A percentile compares a stretch with the other conserved stretches of the same genome.
Evolutionary conservation across 2,888 invertebrate species (phyloP).

Genomic region (Boloria euphrosyne): DNA sequence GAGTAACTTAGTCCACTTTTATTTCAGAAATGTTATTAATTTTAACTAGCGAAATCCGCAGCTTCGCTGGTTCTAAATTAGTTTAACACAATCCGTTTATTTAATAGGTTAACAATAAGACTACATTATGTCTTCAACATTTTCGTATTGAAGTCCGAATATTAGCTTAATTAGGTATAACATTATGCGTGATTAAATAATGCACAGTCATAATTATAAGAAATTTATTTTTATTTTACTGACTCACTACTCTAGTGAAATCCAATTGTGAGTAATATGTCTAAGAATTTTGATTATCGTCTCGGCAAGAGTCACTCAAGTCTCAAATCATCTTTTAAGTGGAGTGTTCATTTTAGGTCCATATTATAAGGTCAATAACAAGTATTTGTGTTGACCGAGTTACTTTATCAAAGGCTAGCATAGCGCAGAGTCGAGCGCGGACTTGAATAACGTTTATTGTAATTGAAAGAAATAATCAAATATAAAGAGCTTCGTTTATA

Average conservation of each 20-base stretch:
- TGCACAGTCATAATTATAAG: constrained; percentile 4
- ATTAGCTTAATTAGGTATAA: background rate
- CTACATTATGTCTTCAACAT: no score
- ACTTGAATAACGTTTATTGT: no score
- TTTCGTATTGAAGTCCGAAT: no score
- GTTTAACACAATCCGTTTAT: no score
- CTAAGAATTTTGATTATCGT: constrained; percentile 36
- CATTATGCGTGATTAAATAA: background rate
- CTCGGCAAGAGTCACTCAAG: constrained; percentile 15
- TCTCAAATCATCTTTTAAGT: constrained; percentile 23
- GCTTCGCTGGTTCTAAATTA: no score
- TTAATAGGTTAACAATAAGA: no score
- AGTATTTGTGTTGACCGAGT: constrained; percentile 12
- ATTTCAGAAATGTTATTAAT: no score
- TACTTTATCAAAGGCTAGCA: constrained; percentile 1
- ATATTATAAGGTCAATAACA: constrained; percentile 15
- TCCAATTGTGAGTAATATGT: constrained; percentile 35
- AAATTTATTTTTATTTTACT: constrained; percentile 3
- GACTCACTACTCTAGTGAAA: constrained; percentile 33
- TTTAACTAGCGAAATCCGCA: no score
- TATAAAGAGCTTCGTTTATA: background rate
- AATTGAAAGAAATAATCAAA: background rate
- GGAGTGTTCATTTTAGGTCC: constrained; percentile 12
- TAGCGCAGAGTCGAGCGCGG: no score
- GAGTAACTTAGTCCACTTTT: no score